Conservation (phyloP, 2,888 invertebrate species). For the Metalampra italica region DNA sequence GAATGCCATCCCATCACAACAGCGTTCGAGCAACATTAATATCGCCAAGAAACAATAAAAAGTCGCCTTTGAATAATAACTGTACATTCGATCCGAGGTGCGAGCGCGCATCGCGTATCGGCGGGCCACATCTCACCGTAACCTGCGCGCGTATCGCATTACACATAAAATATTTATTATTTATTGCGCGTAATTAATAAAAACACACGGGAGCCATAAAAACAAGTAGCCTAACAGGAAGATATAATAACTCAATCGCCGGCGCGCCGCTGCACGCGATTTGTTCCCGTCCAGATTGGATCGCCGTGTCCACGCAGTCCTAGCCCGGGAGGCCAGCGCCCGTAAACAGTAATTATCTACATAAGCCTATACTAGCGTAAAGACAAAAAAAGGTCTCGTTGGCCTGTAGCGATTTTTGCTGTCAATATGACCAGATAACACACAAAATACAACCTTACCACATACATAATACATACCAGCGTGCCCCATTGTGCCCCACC, state of each 20-base stretch:
- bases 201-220: conserved; percentile 73
- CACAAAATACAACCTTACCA: too few relatives aligned
- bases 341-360: too few relatives aligned
- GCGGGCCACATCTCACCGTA: conserved; percentile 49
- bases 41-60: conserved; percentile 63
- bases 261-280: conserved; percentile 61
- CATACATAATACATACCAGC: too few relatives aligned
- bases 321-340: too few relatives aligned
- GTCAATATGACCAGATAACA: too few relatives aligned
- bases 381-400: too few relatives aligned
- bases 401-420: too few relatives aligned
- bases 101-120: conserved; percentile 55
- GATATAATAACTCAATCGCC: conserved; percentile 78
- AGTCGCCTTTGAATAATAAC: conserved; percentile 64
- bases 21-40: conserved; percentile 47
- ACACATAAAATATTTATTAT: conserved; percentile 77
- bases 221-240: conserved; percentile 77
- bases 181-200: conserved; percentile 76
- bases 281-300: conserved; percentile 75
- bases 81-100: conserved; percentile 43
- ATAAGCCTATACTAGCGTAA: too few relatives aligned
- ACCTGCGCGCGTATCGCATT: conserved; percentile 67
- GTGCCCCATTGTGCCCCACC: too few relatives aligned
- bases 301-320: conserved; percentile 39
- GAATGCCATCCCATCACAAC: conserved; percentile 16